Conservation (phyloP, 2,113 vertebrate genomes). For the Amia ocellicauda region DNA sequence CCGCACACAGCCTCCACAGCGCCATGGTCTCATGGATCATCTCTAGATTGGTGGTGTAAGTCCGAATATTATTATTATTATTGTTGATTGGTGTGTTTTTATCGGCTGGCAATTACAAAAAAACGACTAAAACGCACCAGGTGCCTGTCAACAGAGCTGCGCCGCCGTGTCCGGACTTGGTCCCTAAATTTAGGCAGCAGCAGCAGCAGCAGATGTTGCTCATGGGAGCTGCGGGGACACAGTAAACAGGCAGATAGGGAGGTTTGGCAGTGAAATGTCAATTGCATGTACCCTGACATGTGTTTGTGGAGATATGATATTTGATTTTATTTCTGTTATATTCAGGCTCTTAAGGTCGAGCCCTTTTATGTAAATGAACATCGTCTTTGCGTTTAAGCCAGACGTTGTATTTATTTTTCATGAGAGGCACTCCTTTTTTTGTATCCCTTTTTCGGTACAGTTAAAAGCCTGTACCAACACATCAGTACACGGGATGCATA, state of each 20-base stretch:
- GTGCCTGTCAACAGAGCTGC: slow-evolving; percentile 12
- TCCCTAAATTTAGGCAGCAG: slow-evolving; percentile 10
- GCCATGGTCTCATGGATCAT: slow-evolving; percentile 99
- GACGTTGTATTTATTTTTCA: too few species aligned
- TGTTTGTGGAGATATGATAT: too few species aligned
- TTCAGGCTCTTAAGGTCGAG: too few species aligned
- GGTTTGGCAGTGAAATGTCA: too few species aligned
- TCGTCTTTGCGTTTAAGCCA: too few species aligned
- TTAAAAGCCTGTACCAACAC: too few species aligned
- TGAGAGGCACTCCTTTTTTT: too few species aligned
- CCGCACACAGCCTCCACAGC: slow-evolving; percentile 59
- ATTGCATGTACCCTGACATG: too few species aligned
- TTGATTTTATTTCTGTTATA: too few species aligned
- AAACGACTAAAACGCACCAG: background rate
- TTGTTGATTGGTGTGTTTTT: background rate
- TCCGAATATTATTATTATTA: slow-evolving; percentile 45
- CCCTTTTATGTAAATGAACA: too few species aligned
- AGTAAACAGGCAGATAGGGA: background rate
- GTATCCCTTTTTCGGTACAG: too few species aligned
- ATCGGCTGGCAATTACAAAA: background rate
- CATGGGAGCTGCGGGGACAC: background rate
- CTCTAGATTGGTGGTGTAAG: slow-evolving; percentile 98
- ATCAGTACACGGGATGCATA: too few species aligned
- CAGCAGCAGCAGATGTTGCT: slow-evolving; percentile 15
- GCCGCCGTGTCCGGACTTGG: background rate